Evolutionary conservation across 2,113 vertebrate genomes (phyloP).

Genomic region (Phylloscopus trochilus): DNA sequence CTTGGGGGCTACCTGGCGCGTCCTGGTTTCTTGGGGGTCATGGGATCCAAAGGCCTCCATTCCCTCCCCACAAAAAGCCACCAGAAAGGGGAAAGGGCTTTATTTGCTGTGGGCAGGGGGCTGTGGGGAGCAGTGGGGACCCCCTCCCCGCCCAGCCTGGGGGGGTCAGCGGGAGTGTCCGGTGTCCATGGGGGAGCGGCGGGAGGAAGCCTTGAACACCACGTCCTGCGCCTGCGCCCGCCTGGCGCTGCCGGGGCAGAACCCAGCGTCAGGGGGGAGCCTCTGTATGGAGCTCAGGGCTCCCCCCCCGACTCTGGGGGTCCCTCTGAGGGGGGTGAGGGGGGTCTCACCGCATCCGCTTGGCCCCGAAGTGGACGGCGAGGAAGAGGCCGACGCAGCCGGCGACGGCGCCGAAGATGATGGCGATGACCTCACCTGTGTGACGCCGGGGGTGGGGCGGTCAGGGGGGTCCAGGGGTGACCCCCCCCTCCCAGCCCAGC

Average conservation of each 20-base stretch:
- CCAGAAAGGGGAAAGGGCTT: not conserved
- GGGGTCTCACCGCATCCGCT: conserved; percentile 55
- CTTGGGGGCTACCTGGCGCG: rapidly evolving
- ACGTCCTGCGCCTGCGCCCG: not conserved
- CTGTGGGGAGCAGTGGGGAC: not conserved
- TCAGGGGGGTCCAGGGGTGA: not conserved
- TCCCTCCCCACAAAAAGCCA: not conserved
- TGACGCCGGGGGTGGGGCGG: not conserved
- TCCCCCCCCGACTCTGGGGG: rapidly evolving
- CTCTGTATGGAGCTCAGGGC: not conserved
- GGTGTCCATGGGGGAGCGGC: not conserved
- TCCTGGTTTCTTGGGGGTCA: not conserved
- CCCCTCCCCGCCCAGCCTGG: too few relatives aligned
- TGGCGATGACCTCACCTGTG: conserved; percentile 65
- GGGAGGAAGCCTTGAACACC: conserved; percentile 54
- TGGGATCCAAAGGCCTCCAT: rapidly evolving
- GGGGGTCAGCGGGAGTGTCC: not conserved
- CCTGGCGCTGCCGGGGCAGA: not conserved
- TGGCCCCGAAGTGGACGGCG: conserved; percentile 19
- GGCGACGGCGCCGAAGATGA: conserved; percentile 43
- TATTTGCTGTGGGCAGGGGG: not conserved
- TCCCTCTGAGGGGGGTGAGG: rapidly evolving
- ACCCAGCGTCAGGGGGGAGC: not conserved
- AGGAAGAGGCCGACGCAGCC: conserved; percentile 53
- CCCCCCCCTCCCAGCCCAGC: not conserved